A percentile compares a stretch with the other conserved stretches of the same genome.
phyloP scores from a whole-genome alignment of 2,888 invertebrate species.

The Lepidocyrtoides sp. region DNA sequence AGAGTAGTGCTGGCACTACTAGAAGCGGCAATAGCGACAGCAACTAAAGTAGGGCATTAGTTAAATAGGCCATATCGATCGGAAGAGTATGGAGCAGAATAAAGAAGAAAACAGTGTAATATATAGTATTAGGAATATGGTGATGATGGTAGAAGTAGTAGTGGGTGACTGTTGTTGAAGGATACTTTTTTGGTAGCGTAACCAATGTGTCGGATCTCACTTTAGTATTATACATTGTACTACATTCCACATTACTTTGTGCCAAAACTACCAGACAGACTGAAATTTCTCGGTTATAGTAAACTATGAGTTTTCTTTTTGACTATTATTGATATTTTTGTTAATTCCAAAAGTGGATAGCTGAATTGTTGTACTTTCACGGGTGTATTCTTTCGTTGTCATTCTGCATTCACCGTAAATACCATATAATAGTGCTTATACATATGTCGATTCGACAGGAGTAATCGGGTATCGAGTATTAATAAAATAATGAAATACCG shows the following conservation, averaged over 20 bases:
- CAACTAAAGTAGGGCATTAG: constrained; percentile 80
- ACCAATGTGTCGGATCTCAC: constrained; percentile 45
- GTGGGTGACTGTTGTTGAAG: constrained; percentile 25
- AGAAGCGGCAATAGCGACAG: neutral
- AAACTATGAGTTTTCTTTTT: constrained; percentile 39
- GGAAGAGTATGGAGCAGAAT: constrained; percentile 63
- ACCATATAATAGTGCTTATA: too few relatives aligned
- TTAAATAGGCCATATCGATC: constrained; percentile 82
- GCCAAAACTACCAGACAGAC: constrained; percentile 50
- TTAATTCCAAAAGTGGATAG: neutral
- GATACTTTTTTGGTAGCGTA: constrained; percentile 36
- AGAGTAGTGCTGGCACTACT: neutral
- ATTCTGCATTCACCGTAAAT: too few relatives aligned
- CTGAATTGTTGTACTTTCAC: too few relatives aligned
- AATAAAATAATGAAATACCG: neutral
- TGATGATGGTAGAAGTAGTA: neutral
- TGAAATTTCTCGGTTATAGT: constrained; percentile 51
- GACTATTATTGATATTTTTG: constrained; percentile 19
- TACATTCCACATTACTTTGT: neutral
- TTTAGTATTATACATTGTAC: neutral
- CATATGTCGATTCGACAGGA: neutral
- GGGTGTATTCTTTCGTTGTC: too few relatives aligned
- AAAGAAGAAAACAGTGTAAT: neutral
- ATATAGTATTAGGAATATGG: constrained; percentile 7
- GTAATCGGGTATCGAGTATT: too few relatives aligned